Conservation (phyloP, 2,113 vertebrate genomes). For the Coptodon rendalli region DNA sequence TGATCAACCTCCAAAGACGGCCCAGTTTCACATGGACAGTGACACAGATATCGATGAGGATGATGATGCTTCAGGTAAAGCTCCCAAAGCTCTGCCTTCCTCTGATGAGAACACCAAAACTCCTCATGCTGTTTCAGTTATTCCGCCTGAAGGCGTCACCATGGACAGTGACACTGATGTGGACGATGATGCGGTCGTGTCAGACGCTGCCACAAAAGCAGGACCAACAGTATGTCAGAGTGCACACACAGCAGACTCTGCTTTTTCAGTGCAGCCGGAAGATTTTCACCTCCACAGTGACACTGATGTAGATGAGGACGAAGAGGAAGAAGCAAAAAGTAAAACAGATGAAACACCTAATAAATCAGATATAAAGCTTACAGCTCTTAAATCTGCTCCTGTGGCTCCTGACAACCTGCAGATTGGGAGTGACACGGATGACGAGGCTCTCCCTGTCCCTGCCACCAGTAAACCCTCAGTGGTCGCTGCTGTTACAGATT, state of each 20-base stretch:
- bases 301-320: conserved; percentile 60
- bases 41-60: conserved; percentile 62
- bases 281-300: conserved; percentile 59
- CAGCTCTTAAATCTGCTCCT: not conserved
- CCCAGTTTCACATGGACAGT: conserved; percentile 55
- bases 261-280: not conserved
- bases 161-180: conserved; percentile 59
- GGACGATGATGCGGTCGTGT: conserved; percentile 25
- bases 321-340: conserved; percentile 22
- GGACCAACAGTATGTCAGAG: not conserved
- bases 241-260: not conserved
- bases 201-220: not conserved
- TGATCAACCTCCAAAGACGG: not conserved
- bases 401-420: conserved; percentile 1
- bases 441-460: conserved; percentile 1
- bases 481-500: not conserved
- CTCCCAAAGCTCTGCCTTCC: not conserved
- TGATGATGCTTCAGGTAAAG: not conserved
- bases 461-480: not conserved
- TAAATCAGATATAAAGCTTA: not conserved
- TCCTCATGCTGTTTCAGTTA: not conserved
- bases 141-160: conserved; percentile 6
- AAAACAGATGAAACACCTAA: not conserved
- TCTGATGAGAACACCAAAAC: not conserved
- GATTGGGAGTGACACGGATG: conserved; percentile 34